Conservation (phyloP, 2,113 vertebrate genomes). For the Caloenas nicobarica region DNA sequence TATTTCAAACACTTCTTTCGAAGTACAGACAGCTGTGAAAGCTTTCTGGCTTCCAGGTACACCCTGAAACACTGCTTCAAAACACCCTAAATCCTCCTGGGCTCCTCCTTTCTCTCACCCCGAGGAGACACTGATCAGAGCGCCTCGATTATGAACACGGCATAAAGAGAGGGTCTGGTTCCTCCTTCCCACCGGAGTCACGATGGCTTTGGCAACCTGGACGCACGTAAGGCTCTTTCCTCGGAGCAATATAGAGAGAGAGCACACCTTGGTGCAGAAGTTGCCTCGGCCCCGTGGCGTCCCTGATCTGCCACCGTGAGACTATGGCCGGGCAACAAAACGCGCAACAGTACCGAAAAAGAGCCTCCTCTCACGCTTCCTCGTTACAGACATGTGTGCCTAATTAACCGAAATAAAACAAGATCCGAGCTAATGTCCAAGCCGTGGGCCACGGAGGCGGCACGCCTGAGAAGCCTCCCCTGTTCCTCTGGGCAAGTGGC, state of each 20-base stretch:
- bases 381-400: background rate
- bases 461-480: background rate
- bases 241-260: rapidly evolving
- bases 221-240: background rate
- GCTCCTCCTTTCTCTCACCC: background rate
- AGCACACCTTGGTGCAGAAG: background rate
- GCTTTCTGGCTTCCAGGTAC: background rate
- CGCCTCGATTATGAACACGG: background rate
- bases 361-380: background rate
- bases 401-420: background rate
- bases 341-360: background rate
- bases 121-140: background rate
- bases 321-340: background rate
- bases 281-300: rapidly evolving
- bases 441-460: rapidly evolving
- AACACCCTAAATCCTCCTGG: background rate
- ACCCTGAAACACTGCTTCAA: background rate
- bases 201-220: background rate
- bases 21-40: background rate
- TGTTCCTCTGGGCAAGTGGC: rapidly evolving
- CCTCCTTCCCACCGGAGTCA: background rate
- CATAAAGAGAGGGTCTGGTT: background rate
- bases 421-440: background rate
- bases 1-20: background rate
- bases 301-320: background rate